These are phyloP conservation scores for Oreotrochilus melanogaster DNA, from an alignment of 2,113 vertebrate genomes.

Conservation along the genomic window DNA sequence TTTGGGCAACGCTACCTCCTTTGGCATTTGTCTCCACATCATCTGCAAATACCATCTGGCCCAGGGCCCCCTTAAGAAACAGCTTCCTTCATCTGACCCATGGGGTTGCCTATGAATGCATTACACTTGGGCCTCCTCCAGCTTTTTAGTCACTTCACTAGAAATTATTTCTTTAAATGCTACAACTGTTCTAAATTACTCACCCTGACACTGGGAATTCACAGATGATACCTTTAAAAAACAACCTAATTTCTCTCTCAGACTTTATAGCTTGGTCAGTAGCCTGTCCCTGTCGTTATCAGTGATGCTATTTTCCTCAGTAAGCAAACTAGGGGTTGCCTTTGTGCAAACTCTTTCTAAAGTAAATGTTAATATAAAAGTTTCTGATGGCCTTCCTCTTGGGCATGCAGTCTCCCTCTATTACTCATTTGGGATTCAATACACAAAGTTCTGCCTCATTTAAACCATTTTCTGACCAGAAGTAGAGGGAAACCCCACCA, in stretches of 20 bases:
- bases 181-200: slow-evolving; percentile 28
- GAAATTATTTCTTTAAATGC: slow-evolving; percentile 30
- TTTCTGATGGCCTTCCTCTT: neutral
- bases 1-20: neutral
- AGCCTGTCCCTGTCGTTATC: neutral
- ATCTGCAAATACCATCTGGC: neutral
- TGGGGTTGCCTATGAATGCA: slow-evolving; percentile 3
- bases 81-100: slow-evolving; percentile 19
- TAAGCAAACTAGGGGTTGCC: neutral
- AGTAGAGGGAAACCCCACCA: neutral
- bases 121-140: slow-evolving; percentile 30
- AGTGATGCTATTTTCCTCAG: neutral
- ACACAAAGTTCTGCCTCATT: neutral
- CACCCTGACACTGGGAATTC: slow-evolving; percentile 19
- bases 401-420: neutral
- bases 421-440: neutral
- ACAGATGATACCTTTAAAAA: slow-evolving; percentile 43
- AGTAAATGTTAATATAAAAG: neutral
- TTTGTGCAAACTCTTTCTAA: slow-evolving; percentile 6
- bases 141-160: slow-evolving; percentile 28
- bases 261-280: neutral
- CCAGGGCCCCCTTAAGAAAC: neutral
- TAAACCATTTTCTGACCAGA: neutral
- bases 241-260: neutral
- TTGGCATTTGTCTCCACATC: neutral